Base-by-base conservation (phyloP, 30 jellyfish, hydroid and myxozoan species). In the Pelagia noctiluca region DNA sequence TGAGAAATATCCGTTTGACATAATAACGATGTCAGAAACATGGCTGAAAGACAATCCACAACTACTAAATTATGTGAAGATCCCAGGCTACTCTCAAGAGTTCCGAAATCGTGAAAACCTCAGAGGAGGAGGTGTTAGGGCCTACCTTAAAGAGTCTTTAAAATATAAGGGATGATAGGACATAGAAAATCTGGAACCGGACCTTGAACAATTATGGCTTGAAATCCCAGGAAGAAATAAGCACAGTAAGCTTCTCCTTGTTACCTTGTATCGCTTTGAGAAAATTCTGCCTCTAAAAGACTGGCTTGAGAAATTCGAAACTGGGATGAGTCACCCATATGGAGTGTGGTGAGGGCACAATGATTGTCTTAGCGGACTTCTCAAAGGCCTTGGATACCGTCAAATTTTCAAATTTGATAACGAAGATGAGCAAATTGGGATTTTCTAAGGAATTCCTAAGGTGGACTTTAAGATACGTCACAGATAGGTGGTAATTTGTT, bases 41-140 rank as follows among this genome's bases (percentile, higher is more conserved):
- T 87, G 96, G 96, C 82, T 87, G 47, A 77, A 87, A 52, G 88
- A 87, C 88, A 76, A 87, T 69, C 73, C 88, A 33, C 75, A 77
- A 18, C 92, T 31, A 35, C 88, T 87, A 28, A 34, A 77, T 21
- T 77, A 76, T 48, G 88, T 68, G 80, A 67, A 29, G 66, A 76
- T 87, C 21, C 96, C 88, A 50, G 96, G 96, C 48, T 76, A 87
- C 64, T 63, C 67, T 68, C 82, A 31, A 25, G 75, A 54, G 52
- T 77, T 87, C 68, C 38, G 88, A 48, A 66, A 76, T 68, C 89
- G 96, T 30, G 52, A 78, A 35, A 74, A 68, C 54, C 67, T 72
- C 68, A 69, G 84, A 65, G 93, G 96, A 19, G 84, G 96, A 4
- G 96, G 96, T 8, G 88, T 78, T 36, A 84, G 92, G 30, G 84